Conservation (phyloP, 2,888 invertebrate species). For the Diaperis boleti region DNA sequence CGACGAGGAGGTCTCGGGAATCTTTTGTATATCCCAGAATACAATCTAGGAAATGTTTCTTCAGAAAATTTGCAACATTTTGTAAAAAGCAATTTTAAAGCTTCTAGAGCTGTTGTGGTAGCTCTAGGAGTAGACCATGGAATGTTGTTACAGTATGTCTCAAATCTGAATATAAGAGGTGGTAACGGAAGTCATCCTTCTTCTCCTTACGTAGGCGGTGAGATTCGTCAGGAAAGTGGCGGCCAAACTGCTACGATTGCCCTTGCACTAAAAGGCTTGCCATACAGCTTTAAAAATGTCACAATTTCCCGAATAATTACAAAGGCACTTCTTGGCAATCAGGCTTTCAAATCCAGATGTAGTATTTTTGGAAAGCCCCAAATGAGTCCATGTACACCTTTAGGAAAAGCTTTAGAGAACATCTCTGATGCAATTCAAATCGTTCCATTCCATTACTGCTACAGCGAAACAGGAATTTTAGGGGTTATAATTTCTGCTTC, state of each 20-base stretch:
- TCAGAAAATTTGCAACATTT: slow-evolving; percentile 83
- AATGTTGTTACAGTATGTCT: slow-evolving; percentile 70
- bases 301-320: not conserved
- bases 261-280: not conserved
- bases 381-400: not conserved
- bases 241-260: not conserved
- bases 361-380: not conserved
- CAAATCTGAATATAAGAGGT: slow-evolving; percentile 67
- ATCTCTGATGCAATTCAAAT: not conserved
- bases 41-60: slow-evolving; percentile 80
- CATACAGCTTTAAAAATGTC: not conserved
- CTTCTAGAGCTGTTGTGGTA: slow-evolving; percentile 81
- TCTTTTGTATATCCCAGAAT: slow-evolving; percentile 85
- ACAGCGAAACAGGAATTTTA: not conserved
- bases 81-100: slow-evolving; percentile 73
- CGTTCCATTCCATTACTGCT: not conserved
- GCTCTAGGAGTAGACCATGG: slow-evolving; percentile 82
- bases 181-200: slow-evolving; percentile 52
- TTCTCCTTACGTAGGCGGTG: slow-evolving; percentile 80
- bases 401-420: not conserved
- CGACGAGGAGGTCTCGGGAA: slow-evolving; percentile 83
- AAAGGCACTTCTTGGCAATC: not conserved
- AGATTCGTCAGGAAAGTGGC: slow-evolving; percentile 63
- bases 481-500: not conserved
- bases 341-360: not conserved